Evolutionary conservation across 2,113 vertebrate genomes (phyloP), one percentile per base, ranked within the genome.

Genomic region (Oreochromis niloticus): DNA sequence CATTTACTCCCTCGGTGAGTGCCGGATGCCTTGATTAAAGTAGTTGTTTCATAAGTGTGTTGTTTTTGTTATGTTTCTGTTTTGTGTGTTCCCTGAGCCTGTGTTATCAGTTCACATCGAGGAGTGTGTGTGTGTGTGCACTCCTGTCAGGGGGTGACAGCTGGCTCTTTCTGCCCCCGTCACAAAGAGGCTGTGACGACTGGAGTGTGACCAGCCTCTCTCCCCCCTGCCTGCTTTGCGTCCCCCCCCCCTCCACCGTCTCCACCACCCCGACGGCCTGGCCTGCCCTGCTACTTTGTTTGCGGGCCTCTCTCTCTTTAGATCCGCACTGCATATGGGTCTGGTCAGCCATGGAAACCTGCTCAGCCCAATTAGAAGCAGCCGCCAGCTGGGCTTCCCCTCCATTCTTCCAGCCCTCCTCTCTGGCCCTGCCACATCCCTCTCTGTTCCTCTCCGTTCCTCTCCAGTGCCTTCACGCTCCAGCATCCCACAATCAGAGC

Each of bases 361-460:
- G 92, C 94, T 93, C 93, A 86, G 92, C 75, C 94, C 95, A 97
- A 97, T 96, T 97, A 97, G 93, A 93, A 91, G 90, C 90, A 82
- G 91, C 84, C 84, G 90, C 96, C 95, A 96, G 95, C 96, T 96
- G 96, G 95, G 95, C 92, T 90, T 87, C 61, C 83, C 85, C 80
- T 84, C 81, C 89, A 81, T 88, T 89, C 89, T 91, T 83, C 90
- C 63, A 80, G 59, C 86, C 87, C 63, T 90, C 92, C 79, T 89
- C 90, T 92, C 88, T 61, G 48, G 87, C 85, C 88, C 75, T 80
- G 79, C 83, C 86, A 79, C 14, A 6, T 89, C 89, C 84, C 81
- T 55, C 83, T 91, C 84, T 82, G 81, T 86, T 90, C 90, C 87
- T 79, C 90, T 91, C 92, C 92, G 81, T 86, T 90, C 90, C 87